phyloP scores from a whole-genome alignment of 2,113 vertebrate species.

The Percina caprodes region DNA sequence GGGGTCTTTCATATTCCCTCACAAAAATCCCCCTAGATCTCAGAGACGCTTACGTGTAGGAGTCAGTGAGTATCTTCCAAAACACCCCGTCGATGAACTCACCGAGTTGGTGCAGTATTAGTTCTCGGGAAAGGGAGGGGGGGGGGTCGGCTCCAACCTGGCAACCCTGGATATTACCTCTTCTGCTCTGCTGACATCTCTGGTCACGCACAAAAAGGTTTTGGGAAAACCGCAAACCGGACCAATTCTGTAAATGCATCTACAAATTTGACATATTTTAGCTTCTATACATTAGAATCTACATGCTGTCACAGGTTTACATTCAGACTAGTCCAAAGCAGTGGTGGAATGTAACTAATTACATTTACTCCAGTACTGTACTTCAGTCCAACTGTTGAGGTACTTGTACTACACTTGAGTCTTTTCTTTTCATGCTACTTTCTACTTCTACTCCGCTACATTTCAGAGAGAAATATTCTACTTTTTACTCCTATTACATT shows the following conservation, averaged over 20 bases:
- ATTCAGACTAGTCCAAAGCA: constrained; percentile 3
- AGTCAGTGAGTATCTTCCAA: too few species aligned
- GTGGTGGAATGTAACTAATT: too few species aligned
- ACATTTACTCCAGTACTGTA: too few species aligned
- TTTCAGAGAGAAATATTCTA: too few species aligned
- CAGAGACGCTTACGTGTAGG: constrained; percentile 2
- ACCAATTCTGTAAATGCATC: not conserved
- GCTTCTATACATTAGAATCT: not conserved
- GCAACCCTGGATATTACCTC: not conserved
- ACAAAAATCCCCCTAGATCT: not conserved
- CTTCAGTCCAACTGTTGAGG: too few species aligned
- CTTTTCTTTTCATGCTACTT: too few species aligned
- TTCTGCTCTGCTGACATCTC: constrained; percentile 16
- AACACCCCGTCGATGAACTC: not conserved
- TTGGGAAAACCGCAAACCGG: not conserved
- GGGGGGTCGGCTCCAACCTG: not conserved
- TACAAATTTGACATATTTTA: not conserved
- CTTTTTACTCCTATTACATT: too few species aligned
- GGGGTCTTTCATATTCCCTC: constrained; percentile 9
- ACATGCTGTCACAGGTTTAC: constrained; percentile 19
- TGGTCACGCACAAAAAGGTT: not conserved
- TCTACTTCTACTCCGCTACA: too few species aligned
- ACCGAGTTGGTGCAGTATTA: not conserved
- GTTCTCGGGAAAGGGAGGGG: too few species aligned
- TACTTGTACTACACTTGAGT: too few species aligned